phyloP scores from a whole-genome alignment of 2,113 vertebrate species.

The Laticauda colubrina region DNA sequence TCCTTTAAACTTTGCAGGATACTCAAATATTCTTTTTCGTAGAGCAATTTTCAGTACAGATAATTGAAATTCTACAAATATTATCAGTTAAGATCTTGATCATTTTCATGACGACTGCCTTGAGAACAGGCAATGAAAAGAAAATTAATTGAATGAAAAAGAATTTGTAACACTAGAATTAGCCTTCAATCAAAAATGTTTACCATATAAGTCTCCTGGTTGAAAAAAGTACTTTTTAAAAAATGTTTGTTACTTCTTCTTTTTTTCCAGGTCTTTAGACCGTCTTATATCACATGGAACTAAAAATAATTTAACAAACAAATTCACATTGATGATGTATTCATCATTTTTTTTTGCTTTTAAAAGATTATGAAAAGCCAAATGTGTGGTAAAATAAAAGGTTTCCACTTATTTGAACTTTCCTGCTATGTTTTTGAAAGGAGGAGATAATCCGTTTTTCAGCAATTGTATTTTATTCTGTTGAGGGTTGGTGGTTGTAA shows the following conservation, averaged over 20 bases:
- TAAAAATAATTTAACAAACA: slow-evolving; percentile 71
- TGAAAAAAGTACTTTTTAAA: not conserved
- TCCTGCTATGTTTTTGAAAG: slow-evolving; percentile 65
- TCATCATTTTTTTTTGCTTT: slow-evolving; percentile 65
- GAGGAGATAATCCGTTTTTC: slow-evolving; percentile 67
- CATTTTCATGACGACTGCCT: not conserved
- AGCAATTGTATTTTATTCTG: slow-evolving; percentile 70
- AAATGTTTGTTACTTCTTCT: not conserved
- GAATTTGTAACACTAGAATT: not conserved
- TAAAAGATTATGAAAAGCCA: slow-evolving; percentile 53
- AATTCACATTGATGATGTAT: slow-evolving; percentile 63
- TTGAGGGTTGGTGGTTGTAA: slow-evolving; percentile 67
- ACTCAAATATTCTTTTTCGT: not conserved
- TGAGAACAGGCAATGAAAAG: not conserved
- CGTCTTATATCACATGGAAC: slow-evolving; percentile 60
- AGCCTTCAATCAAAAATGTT: slow-evolving; percentile 36
- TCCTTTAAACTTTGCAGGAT: not conserved
- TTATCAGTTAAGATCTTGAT: not conserved
- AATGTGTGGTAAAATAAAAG: slow-evolving; percentile 58
- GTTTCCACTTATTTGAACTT: slow-evolving; percentile 66
- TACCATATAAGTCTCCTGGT: not conserved
- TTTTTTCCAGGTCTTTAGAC: slow-evolving; percentile 37
- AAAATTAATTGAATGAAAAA: not conserved
- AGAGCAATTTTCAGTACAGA: not conserved
- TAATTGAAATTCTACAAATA: not conserved